Percentiles rank a stretch among this genome's conserved stretches.
phyloP scores from a whole-genome alignment of 2,888 invertebrate genomes.

The Heteromyza rotundicornis region DNA sequence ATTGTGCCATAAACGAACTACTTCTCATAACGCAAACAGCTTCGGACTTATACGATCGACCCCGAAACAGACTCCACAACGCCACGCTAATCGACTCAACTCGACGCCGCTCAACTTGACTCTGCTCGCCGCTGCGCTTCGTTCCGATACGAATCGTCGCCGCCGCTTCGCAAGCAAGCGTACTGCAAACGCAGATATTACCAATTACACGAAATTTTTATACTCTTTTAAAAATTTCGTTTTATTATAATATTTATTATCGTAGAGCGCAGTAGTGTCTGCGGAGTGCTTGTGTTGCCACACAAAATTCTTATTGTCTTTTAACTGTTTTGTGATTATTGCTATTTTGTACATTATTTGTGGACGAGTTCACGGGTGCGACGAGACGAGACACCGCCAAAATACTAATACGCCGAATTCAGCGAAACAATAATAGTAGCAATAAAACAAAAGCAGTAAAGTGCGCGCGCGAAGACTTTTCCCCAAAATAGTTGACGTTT shows the following conservation, averaged over 20 bases:
- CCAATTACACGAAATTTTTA: constrained; percentile 64
- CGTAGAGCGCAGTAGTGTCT: constrained; percentile 61
- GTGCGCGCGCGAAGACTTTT: not conserved
- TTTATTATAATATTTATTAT: constrained; percentile 64
- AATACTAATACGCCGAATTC: constrained; percentile 5
- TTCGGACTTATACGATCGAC: constrained; percentile 48
- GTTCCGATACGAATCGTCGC: not conserved
- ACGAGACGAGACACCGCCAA: constrained; percentile 19
- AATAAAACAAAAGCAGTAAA: constrained; percentile 9
- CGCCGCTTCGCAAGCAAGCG: not conserved
- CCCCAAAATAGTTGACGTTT: not conserved
- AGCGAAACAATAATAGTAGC: constrained; percentile 14
- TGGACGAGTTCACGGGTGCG: too few relatives aligned
- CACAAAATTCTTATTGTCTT: constrained; percentile 46
- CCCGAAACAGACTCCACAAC: not conserved
- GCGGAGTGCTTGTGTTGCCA: constrained; percentile 46
- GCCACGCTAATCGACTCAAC: not conserved
- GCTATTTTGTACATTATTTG: constrained; percentile 32
- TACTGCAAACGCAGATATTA: constrained; percentile 45
- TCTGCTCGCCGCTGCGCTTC: too few relatives aligned
- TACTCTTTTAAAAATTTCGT: constrained; percentile 64
- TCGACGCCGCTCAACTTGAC: not conserved
- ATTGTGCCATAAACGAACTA: constrained; percentile 64
- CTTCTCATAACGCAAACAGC: constrained; percentile 64
- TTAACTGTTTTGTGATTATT: constrained; percentile 50